phyloP scores from a whole-genome alignment of 2,888 invertebrate species.

The Protonemura montana region DNA sequence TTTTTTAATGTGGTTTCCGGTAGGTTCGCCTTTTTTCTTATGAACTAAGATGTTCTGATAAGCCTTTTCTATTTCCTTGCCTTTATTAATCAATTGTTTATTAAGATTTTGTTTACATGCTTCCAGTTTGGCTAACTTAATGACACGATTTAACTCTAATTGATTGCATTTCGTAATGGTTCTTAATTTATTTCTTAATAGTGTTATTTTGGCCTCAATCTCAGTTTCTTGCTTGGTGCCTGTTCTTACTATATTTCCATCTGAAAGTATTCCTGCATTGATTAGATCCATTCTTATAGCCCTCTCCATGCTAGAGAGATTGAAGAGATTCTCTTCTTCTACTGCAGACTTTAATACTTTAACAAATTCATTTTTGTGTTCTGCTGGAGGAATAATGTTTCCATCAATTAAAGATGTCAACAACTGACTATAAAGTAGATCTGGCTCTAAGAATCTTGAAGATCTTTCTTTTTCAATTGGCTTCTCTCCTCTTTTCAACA shows the following conservation, averaged over 20 bases:
- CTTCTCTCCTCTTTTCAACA: slow-evolving; percentile 3
- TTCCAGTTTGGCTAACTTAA: neutral
- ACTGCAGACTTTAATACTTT: neutral
- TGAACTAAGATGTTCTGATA: neutral
- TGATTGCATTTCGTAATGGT: neutral
- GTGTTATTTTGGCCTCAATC: neutral
- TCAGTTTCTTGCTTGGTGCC: neutral
- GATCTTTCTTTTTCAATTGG: neutral
- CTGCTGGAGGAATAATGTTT: neutral
- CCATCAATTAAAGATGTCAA: neutral
- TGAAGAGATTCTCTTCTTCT: neutral
- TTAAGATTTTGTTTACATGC: neutral
- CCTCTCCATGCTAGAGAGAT: neutral
- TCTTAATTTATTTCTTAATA: neutral
- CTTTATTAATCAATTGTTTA: neutral
- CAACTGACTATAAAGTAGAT: neutral
- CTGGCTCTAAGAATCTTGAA: neutral
- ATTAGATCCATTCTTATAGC: neutral
- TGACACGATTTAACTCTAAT: neutral
- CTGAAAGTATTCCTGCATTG: neutral
- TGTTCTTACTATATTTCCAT: neutral
- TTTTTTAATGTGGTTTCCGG: neutral
- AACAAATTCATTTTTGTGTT: neutral
- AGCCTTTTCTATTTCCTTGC: neutral
- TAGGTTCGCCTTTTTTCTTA: neutral